Percentiles rank a stretch among this genome's conserved stretches.
phyloP scores from a whole-genome alignment of 2,797 vertebrate genomes.

The Clarias platycephalus region DNA sequence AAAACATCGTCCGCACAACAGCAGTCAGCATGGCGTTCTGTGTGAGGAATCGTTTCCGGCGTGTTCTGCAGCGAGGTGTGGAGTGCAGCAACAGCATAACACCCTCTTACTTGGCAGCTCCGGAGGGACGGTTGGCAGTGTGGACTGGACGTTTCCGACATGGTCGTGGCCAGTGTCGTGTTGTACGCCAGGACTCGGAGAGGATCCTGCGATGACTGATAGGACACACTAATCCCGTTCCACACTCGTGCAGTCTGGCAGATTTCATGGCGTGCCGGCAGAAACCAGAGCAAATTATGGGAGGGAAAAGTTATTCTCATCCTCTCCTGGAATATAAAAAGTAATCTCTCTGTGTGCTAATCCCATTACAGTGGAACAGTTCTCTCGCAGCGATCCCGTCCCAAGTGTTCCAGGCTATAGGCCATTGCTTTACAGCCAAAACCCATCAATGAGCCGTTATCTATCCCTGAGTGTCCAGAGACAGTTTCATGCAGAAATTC shows the following conservation, averaged over 20 bases:
- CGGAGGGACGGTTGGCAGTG: not conserved
- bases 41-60: not conserved
- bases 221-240: conserved; percentile 45
- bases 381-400: conserved; percentile 47
- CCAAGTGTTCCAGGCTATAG: not conserved
- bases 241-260: conserved; percentile 50
- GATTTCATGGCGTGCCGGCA: conserved; percentile 38
- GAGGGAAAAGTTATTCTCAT: conserved; percentile 46
- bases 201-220: conserved; percentile 11
- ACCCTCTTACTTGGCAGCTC: conserved; percentile 15
- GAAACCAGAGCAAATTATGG: conserved; percentile 63
- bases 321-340: conserved; percentile 56
- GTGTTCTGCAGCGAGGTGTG: not conserved
- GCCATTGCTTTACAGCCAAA: not conserved
- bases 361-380: conserved; percentile 59
- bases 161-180: not conserved
- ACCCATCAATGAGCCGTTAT: not conserved
- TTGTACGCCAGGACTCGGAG: not conserved
- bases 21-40: not conserved
- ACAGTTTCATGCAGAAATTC: not conserved
- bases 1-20: not conserved
- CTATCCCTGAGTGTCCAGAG: not conserved
- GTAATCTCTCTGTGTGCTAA: conserved; percentile 52
- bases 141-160: not conserved
- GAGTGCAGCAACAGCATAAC: not conserved